Evolutionary conservation across 2,888 invertebrate genomes (phyloP).

Genomic region (Dusona sp.): DNA sequence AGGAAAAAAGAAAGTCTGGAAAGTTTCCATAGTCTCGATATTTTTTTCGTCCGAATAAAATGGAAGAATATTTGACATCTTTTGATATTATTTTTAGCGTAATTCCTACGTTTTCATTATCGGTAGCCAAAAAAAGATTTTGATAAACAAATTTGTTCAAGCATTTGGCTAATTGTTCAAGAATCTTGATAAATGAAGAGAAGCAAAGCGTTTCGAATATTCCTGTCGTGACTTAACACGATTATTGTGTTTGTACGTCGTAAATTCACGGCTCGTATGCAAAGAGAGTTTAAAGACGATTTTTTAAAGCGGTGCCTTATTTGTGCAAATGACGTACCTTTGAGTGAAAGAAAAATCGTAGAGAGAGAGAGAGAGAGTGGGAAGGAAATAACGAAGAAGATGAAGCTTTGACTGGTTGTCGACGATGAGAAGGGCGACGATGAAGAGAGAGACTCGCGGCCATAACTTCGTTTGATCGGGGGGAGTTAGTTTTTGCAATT

Average conservation of each 20-base stretch:
- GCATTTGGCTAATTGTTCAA: constrained; percentile 25
- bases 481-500: constrained; percentile 59
- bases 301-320: constrained; percentile 38
- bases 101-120: background rate
- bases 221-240: constrained; percentile 7
- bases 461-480: constrained; percentile 37
- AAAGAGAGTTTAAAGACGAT: background rate
- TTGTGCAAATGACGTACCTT: constrained; percentile 48
- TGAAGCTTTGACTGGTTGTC: background rate
- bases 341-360: constrained; percentile 28
- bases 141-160: background rate
- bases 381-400: constrained; percentile 8
- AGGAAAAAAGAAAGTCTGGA: no score
- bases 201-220: background rate
- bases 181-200: constrained; percentile 13
- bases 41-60: background rate
- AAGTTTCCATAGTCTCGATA: background rate
- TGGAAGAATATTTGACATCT: background rate
- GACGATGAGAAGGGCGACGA: background rate
- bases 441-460: background rate
- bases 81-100: background rate
- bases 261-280: constrained; percentile 23
- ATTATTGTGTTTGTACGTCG: constrained; percentile 33
- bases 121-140: background rate
- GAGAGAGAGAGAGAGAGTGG: background rate